phyloP scores from a whole-genome alignment of 2,113 vertebrate genomes.

The Condylura cristata region DNA sequence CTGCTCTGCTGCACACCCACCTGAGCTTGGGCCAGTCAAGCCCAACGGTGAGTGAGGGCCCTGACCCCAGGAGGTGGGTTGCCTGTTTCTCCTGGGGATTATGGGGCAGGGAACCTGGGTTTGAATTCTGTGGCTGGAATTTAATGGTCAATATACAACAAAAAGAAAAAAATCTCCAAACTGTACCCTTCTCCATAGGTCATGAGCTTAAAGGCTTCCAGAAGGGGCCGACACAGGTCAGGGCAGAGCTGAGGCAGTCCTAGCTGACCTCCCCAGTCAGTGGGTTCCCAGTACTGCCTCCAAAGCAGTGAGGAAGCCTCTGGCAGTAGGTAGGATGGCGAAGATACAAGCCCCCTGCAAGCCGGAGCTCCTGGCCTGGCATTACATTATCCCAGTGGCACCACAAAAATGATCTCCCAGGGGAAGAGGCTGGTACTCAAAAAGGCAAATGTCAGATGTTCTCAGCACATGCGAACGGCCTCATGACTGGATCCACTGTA shows the following conservation, averaged over 20 bases:
- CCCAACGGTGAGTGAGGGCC: conserved; percentile 84
- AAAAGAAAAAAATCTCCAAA: neutral
- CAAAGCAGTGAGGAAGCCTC: neutral
- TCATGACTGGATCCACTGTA: neutral
- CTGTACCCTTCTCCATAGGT: neutral
- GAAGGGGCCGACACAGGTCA: neutral
- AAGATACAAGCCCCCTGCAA: neutral
- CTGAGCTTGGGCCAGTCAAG: conserved; percentile 86
- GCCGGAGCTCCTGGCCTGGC: neutral
- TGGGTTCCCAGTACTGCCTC: neutral
- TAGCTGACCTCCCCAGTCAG: neutral
- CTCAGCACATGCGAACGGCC: neutral
- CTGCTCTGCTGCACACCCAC: conserved; percentile 91
- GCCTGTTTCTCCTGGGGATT: rapidly evolving
- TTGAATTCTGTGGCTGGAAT: neutral
- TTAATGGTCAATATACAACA: neutral
- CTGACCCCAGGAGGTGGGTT: neutral
- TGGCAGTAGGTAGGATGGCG: neutral
- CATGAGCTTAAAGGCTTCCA: neutral
- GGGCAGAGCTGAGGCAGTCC: neutral
- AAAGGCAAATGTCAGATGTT: neutral
- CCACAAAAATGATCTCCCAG: no score
- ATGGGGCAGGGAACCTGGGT: neutral
- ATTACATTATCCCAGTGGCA: neutral
- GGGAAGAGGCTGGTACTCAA: rapidly evolving